Percentiles rank a stretch among this genome's conserved stretches.
Evolutionary conservation across 2,797 vertebrate genomes (phyloP).

Genomic region (Nyctalus aviator): DNA sequence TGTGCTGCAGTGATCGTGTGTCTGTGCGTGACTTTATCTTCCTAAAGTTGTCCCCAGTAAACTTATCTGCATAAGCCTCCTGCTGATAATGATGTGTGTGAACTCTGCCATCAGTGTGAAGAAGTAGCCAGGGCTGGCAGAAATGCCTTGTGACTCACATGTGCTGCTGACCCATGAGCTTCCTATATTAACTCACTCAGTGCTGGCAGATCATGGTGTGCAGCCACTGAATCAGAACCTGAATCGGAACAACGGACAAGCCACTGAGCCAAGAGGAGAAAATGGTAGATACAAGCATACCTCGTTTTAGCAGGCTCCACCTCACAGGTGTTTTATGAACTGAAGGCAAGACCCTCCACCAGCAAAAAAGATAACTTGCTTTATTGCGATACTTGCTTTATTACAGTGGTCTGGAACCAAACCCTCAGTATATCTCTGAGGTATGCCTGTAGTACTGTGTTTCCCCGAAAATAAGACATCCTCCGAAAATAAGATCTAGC

Average conservation of each 20-base stretch:
- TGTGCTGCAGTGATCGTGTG: background rate
- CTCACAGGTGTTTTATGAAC: background rate
- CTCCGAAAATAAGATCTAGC: too few species aligned
- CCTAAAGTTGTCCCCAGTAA: background rate
- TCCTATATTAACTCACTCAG: background rate
- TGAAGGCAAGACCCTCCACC: background rate
- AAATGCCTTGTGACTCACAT: background rate
- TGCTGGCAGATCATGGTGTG: background rate
- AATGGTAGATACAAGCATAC: background rate
- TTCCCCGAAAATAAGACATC: too few species aligned
- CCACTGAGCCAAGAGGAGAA: background rate
- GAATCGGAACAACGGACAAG: background rate
- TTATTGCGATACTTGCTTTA: background rate
- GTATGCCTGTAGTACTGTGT: background rate
- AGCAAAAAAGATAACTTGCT: background rate
- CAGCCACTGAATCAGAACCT: background rate
- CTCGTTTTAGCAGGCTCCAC: background rate
- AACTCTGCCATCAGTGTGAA: background rate
- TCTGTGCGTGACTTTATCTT: conserved; percentile 4
- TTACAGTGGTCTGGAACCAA: background rate
- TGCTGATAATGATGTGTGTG: background rate
- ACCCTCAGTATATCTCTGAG: background rate
- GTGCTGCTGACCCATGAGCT: background rate
- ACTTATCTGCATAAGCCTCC: background rate
- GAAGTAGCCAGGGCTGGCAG: background rate